Percentiles rank a stretch among this genome's conserved stretches.
phyloP scores from a whole-genome alignment of 2,113 vertebrate genomes.

The Aplodontia rufa region DNA sequence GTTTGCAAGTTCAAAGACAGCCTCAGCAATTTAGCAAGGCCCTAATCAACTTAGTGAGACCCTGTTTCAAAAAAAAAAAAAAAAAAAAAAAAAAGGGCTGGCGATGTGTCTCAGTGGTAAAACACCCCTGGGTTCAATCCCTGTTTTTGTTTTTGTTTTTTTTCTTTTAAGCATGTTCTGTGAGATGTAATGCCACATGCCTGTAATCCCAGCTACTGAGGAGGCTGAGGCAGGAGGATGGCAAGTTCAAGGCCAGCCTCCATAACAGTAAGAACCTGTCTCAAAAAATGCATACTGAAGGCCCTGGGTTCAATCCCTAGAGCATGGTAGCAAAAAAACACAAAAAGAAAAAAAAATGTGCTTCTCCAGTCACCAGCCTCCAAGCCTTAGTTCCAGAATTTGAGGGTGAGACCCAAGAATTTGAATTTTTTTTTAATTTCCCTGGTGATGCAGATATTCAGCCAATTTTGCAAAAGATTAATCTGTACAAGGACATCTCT shows the following conservation, averaged over 20 bases:
- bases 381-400: background rate
- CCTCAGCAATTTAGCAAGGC: no score
- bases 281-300: background rate
- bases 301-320: background rate
- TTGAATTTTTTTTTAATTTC: background rate
- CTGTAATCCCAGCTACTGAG: background rate
- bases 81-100: no score
- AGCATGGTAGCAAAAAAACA: no score
- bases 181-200: no score
- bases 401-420: background rate
- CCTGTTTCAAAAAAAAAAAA: no score
- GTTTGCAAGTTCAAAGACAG: background rate
- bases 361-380: background rate
- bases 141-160: no score
- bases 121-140: no score
- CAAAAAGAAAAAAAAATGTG: background rate
- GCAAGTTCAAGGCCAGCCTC: background rate
- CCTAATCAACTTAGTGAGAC: no score
- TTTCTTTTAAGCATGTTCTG: no score
- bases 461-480: background rate
- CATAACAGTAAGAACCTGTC: background rate
- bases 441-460: background rate
- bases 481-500: background rate
- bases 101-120: no score
- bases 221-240: background rate